Evolutionary conservation across 2,888 invertebrate species (phyloP), one percentile per base, ranked within the genome.

Genomic region (Hylaea fasciaria): DNA sequence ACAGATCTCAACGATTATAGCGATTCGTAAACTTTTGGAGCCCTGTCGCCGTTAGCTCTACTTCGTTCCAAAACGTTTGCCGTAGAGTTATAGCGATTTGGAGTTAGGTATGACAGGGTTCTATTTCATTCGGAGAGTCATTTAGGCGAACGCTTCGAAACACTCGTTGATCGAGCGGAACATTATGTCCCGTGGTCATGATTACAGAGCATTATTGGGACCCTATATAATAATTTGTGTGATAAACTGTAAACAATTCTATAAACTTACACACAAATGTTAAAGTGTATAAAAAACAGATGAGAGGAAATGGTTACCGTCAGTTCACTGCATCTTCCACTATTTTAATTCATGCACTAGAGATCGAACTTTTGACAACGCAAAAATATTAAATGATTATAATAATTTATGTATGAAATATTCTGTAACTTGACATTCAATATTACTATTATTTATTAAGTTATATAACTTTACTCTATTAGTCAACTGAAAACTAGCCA

Each of bases 61-160:
- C 40, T 43, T 47, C 40, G 54, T 56, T 22, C 22, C 22, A 22
- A 22, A 22, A 22, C 22, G 22, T 22, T 22, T 22, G 22, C 22
- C 5, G 22, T 22, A 22, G 22, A 22, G 5, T 22, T 5, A 22
- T 22, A 22, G 22, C 22, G 5, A 22, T 5, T 22, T 22, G 22
- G 22, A 14, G 44, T 46, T 45, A 14, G 44, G 40, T 45, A 13
- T 52, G 62, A 61, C 44, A 63, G 66, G 65, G 59, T 68, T 64
- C 66, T 63, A 64, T 64, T 53, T 50, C 37, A 57, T 57, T 53
- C 53, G 49, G 64, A 60, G 60, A 56, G 57, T 82, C 82, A 85
- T 86, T 84, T 85, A 87, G 85, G 87, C 86, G 77, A 86, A 83
- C 82, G 89, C 88, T 86, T 86, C 81, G 82, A 76, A 79, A 79